Conservation (phyloP, 1,140 invertebrate species). For the honey bee (Apis mellifera) region Amel_HAv3.1 CM009936.2:7988501-7989000, state of each 20-base stretch:
- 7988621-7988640: not conserved
- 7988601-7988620: slow-evolving; percentile 13
- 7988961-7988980: slow-evolving; percentile 5
- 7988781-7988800: slow-evolving; percentile 72
- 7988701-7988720: slow-evolving; percentile 47
- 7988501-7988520: not conserved
- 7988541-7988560: not conserved
- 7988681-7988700: slow-evolving; percentile 27
- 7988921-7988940: not conserved
- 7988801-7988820: slow-evolving; percentile 57
- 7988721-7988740: slow-evolving; percentile 36
- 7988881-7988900: slow-evolving; percentile 10
- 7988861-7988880: slow-evolving; percentile 4
- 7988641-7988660: slow-evolving; percentile 11
- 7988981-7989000: not conserved
- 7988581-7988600: not conserved
- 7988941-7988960: not conserved
- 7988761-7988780: slow-evolving; percentile 51
- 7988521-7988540: not conserved
- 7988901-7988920: not conserved
- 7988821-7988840: slow-evolving; percentile 58
- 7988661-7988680: not conserved
- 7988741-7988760: slow-evolving; percentile 39
- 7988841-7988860: slow-evolving; percentile 28
- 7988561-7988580: not conserved